Percentiles rank a stretch among this genome's conserved stretches.
Evolutionary conservation across 2,797 vertebrate species (phyloP).

Genomic region (Onychomys torridus): DNA sequence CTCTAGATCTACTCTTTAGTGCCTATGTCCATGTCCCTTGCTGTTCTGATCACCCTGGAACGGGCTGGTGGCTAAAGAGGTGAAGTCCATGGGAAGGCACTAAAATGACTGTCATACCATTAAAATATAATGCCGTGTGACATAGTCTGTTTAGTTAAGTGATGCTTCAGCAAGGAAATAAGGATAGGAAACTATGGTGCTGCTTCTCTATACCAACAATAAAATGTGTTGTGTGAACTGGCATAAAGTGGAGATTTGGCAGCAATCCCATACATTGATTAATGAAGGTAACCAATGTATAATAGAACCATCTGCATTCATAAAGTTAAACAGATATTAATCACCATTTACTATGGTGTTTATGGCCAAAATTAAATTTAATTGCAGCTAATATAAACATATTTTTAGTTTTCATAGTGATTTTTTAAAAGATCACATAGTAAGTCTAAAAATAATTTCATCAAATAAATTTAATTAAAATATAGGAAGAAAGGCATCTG

Average conservation of each 20-base stretch:
- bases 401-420: conserved; percentile 16
- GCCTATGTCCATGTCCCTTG: background rate
- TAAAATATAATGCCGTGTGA: background rate
- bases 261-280: conserved; percentile 16
- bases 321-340: conserved; percentile 36
- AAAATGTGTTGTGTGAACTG: background rate
- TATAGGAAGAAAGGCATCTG: conserved; percentile 44
- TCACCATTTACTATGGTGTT: conserved; percentile 33
- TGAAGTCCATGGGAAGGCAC: conserved; percentile 7
- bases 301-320: background rate
- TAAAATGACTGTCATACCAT: background rate
- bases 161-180: background rate
- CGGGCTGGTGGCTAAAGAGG: background rate
- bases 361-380: conserved; percentile 51
- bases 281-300: background rate
- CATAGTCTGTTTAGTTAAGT: background rate
- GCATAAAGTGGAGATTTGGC: background rate
- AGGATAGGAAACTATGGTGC: background rate
- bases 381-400: conserved; percentile 10
- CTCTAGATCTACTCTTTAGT: background rate
- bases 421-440: background rate
- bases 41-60: background rate
- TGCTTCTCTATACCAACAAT: conserved; percentile 12
- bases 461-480: conserved; percentile 50
- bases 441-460: conserved; percentile 7